A percentile compares a stretch with the other conserved stretches of the same genome.
These are phyloP conservation scores for Andrena trimmerana DNA, from an alignment of 2,888 invertebrate species.

Conservation along the genomic window DNA sequence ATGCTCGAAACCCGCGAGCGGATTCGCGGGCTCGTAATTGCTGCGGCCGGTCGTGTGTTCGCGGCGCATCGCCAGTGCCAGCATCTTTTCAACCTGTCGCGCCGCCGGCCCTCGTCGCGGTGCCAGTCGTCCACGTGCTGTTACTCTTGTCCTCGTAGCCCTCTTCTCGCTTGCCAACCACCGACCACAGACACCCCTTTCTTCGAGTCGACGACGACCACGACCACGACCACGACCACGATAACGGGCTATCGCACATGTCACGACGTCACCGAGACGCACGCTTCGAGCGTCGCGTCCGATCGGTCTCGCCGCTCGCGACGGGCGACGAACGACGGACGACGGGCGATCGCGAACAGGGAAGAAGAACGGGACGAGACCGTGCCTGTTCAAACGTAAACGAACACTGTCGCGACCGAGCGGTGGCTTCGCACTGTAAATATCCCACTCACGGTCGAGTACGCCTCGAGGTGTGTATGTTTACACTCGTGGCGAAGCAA, in stretches of 20 bases:
- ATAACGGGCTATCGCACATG: conserved; percentile 66
- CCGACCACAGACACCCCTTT: conserved; percentile 53
- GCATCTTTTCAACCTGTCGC: conserved; percentile 82
- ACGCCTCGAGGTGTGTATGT: neutral
- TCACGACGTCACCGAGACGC: conserved; percentile 64
- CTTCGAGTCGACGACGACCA: conserved; percentile 36
- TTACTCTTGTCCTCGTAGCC: conserved; percentile 60
- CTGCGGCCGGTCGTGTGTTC: conserved; percentile 84
- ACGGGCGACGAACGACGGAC: neutral
- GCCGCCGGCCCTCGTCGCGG: conserved; percentile 75
- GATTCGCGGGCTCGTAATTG: conserved; percentile 82
- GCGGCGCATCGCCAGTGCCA: conserved; percentile 85
- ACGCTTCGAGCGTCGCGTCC: conserved; percentile 18
- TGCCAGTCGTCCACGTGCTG: conserved; percentile 72
- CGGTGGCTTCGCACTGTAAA: no score
- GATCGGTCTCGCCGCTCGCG: neutral
- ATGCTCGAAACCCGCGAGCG: conserved; percentile 84
- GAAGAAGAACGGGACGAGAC: no score
- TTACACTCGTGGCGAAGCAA: conserved; percentile 15
- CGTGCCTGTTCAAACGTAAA: no score
- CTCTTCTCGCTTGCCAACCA: conserved; percentile 35
- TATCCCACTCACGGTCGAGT: no score
- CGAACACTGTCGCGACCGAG: no score
- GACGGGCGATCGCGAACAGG: neutral
- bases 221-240: conserved; percentile 36